Conservation (phyloP, 2,113 vertebrate genomes). For the Galbula dea region DNA sequence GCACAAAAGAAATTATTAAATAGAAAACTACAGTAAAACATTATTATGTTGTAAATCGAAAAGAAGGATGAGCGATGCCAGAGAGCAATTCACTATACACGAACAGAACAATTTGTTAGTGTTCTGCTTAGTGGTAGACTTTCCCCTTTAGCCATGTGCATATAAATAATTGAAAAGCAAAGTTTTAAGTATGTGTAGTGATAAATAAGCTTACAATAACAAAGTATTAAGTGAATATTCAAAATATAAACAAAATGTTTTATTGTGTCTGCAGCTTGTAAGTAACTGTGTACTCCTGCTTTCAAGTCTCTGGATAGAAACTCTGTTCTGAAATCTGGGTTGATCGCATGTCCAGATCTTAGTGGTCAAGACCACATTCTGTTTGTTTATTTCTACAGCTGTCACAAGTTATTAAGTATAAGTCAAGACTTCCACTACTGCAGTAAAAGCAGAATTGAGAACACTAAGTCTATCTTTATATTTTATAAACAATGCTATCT, state of each 20-base stretch:
- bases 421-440: not conserved
- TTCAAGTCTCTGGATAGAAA: not conserved
- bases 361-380: not conserved
- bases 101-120: not conserved
- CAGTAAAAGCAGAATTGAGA: not conserved
- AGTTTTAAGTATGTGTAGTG: not conserved
- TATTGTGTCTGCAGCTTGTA: not conserved
- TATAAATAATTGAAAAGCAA: not conserved
- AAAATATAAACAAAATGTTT: not conserved
- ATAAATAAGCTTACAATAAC: not conserved
- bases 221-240: not conserved
- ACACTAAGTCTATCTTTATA: not conserved
- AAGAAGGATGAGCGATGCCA: constrained; percentile 7
- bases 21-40: constrained; percentile 13
- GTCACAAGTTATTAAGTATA: not conserved
- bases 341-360: not conserved
- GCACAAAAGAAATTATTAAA: not conserved
- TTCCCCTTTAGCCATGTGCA: not conserved
- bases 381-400: not conserved
- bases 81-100: not conserved
- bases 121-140: not conserved
- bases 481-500: not conserved
- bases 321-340: not conserved
- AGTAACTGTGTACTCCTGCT: not conserved
- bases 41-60: not conserved